These are phyloP conservation scores for Eurytoma adleriae DNA, from an alignment of 2,888 invertebrate genomes.

Conservation along the genomic window DNA sequence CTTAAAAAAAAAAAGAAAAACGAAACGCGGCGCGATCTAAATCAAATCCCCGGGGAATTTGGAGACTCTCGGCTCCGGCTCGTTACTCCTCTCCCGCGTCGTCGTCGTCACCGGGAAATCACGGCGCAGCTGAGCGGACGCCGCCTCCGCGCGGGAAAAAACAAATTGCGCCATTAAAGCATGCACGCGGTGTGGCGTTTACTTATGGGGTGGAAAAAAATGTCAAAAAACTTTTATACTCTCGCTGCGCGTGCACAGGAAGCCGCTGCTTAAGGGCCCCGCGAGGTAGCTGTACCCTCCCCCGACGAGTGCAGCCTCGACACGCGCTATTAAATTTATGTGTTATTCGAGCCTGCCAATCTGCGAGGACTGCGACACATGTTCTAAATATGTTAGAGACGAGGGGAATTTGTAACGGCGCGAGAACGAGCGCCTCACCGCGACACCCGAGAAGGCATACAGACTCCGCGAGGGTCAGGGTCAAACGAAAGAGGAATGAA, in stretches of 20 bases:
- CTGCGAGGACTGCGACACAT: constrained; percentile 64
- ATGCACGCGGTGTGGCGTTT: neutral
- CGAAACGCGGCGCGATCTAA: constrained; percentile 5
- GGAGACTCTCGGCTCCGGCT: neutral
- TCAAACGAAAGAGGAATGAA: constrained; percentile 9
- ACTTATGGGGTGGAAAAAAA: neutral
- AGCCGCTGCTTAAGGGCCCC: constrained; percentile 37
- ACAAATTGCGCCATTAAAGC: constrained; percentile 44
- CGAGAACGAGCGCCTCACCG: constrained; percentile 3
- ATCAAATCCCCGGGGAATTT: neutral
- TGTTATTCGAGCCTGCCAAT: constrained; percentile 60
- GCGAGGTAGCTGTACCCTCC: no score
- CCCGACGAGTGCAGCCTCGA: no score
- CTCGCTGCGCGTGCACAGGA: constrained; percentile 23
- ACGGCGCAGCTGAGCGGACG: constrained; percentile 9
- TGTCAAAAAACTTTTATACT: constrained; percentile 21
- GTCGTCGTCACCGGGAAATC: neutral
- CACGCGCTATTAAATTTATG: constrained; percentile 45
- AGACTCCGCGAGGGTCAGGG: constrained; percentile 41
- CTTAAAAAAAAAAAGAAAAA: neutral
- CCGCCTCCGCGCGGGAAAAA: neutral
- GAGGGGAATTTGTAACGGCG: constrained; percentile 51
- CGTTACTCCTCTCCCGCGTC: neutral
- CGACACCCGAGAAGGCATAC: constrained; percentile 48
- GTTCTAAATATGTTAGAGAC: constrained; percentile 64